A percentile compares a stretch with the other conserved stretches of the same genome.
Evolutionary conservation across 2,888 invertebrate species (phyloP).

Genomic region (Mythimna vitellina): DNA sequence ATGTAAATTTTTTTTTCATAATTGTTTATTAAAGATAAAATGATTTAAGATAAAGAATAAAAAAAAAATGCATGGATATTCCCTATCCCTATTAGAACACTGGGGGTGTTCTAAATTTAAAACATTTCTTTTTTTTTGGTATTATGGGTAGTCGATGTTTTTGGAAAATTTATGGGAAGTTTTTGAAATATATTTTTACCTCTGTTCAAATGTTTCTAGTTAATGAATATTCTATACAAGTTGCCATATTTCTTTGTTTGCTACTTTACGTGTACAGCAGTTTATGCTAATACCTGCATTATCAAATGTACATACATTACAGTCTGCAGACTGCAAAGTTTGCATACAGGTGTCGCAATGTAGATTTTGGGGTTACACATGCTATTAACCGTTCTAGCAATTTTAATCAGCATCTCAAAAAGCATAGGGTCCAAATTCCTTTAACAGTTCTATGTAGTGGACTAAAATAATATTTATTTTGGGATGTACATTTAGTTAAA

Average conservation of each 20-base stretch:
- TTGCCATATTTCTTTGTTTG: constrained; percentile 8
- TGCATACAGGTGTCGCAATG: constrained; percentile 49
- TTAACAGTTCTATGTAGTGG: constrained; percentile 11
- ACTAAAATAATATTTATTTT: constrained; percentile 65
- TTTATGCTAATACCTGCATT: constrained; percentile 51
- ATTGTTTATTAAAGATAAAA: too few relatives aligned
- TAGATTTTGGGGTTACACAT: constrained; percentile 59
- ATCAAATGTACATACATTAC: constrained; percentile 34
- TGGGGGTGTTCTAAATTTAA: constrained; percentile 22
- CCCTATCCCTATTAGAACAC: too few relatives aligned
- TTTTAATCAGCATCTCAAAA: constrained; percentile 10
- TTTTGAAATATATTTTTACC: not conserved
- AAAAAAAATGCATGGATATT: not conserved
- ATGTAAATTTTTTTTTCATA: too few relatives aligned
- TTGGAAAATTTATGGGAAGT: not conserved
- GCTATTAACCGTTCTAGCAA: constrained; percentile 17
- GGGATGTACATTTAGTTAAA: constrained; percentile 53
- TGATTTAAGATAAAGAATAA: too few relatives aligned
- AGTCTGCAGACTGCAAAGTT: constrained; percentile 54
- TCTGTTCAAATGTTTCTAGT: not conserved
- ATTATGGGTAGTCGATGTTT: too few relatives aligned
- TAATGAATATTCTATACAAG: not conserved
- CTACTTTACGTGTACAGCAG: constrained; percentile 2
- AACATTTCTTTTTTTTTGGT: not conserved
- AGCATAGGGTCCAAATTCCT: constrained; percentile 31